Evolutionary conservation across 2,797 vertebrate genomes (phyloP).

Genomic region (Oryzias dopingdopingensis): DNA sequence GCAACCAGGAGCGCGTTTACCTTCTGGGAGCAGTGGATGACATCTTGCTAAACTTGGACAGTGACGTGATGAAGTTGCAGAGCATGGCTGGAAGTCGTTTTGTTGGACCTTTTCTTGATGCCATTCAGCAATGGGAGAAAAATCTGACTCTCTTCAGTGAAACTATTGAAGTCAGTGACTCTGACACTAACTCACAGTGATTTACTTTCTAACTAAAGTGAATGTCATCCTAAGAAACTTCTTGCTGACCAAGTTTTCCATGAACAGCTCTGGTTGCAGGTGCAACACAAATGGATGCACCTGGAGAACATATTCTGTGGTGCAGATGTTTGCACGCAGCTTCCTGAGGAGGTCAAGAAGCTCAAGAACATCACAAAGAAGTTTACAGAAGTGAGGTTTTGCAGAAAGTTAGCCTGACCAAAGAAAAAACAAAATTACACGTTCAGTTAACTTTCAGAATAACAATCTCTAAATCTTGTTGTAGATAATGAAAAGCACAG

Average conservation of each 20-base stretch:
- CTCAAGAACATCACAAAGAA: conserved; percentile 87
- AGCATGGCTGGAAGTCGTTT: conserved; percentile 91
- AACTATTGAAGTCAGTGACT: conserved; percentile 86
- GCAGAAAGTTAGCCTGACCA: background rate
- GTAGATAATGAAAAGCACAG: conserved; percentile 90
- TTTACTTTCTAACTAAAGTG: background rate
- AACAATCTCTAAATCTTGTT: conserved; percentile 3
- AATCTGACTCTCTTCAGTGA: conserved; percentile 90
- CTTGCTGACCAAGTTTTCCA: conserved; percentile 7
- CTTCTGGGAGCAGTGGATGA: conserved; percentile 89
- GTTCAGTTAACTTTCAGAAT: conserved; percentile 1
- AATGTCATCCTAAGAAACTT: conserved; percentile 4
- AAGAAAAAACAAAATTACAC: conserved; percentile 3
- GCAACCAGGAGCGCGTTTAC: conserved; percentile 84
- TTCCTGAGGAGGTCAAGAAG: conserved; percentile 92
- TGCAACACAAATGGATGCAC: conserved; percentile 98
- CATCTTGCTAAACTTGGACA: conserved; percentile 86
- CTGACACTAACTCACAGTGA: too few species aligned
- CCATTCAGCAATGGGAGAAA: conserved; percentile 90
- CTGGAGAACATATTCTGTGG: conserved; percentile 94
- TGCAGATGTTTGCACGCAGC: conserved; percentile 90
- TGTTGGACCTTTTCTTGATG: conserved; percentile 89
- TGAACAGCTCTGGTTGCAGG: conserved; percentile 88
- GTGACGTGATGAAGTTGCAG: conserved; percentile 90
- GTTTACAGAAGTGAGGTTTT: conserved; percentile 85